Evolutionary conservation across 1,140 invertebrate genomes (phyloP), one percentile per base, ranked within the genome.

Genomic region (Lepidurus couesii): DNA sequence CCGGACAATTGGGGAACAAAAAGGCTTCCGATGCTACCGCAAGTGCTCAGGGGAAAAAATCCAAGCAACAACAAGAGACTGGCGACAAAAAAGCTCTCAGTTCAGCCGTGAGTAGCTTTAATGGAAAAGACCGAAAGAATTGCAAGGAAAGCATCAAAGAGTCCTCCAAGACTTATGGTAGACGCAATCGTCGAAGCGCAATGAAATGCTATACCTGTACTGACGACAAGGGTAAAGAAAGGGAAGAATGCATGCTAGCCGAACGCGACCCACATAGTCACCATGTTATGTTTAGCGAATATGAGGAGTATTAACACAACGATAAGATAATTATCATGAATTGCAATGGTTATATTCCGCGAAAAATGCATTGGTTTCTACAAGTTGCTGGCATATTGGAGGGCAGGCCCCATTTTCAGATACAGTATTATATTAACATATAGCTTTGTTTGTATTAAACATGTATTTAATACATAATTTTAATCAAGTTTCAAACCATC

Each of bases 271-370:
- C 53, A 65, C 53, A 65, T 65, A 65, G 53, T 65, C 53, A 65
- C 21, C 53, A 65, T 65, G 53, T 65, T 65, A 65, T 65, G 53
- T 65, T 65, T 65, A 65, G 53, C 53, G 53, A 65, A 65, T 65
- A 65, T 16, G 53, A 65, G 21, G 53, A 65, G n/a, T 65, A 65
- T 21, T 13, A 65, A 16, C 7, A 3, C 9, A n/a, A 65, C 34
- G 2, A 34, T 34, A 34, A 34, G 4, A 4, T 34, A 4, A 34
- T 34, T 34, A 4, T 34, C 34, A 34, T 34, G 4, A 34, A 34
- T 34, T 4, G 34, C 34, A 34, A 34, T 34, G 34, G 34, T 34
- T 34, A 34, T 34, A 34, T 34, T 34, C 34, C 34, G 34, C 34
- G 34, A 34, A 34, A 34, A 34, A 34, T 34, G 2, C 2, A 34